Evolutionary conservation across 92 coral and sea anemone species (phyloP), one percentile per base, ranked within the genome.

Genomic region (Isaurus tuberculatus): DNA sequence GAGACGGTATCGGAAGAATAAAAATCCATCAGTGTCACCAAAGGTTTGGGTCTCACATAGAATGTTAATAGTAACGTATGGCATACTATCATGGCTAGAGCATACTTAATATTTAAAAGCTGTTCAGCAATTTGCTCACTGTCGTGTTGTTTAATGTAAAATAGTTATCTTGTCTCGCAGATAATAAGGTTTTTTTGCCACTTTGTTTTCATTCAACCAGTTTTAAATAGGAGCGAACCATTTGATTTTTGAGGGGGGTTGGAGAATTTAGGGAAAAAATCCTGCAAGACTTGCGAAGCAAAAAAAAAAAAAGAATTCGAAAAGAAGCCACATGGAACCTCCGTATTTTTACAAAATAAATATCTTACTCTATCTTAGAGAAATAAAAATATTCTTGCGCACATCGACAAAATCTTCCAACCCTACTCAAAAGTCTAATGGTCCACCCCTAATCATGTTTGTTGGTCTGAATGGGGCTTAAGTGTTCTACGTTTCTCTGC

Each of bases 1-100:
- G 55, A 46, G 84, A 40, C 73, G 84, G 16, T 86, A 86, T 49
- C 74, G 57, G 49, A 89, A 80, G 70, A 72, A 19, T 28, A 86
- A 85, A 79, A 69, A 27, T 0, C 63, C 65, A 33, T 68, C 44
- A 33, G 20, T 27, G 70, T 65, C n/a, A 51, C 17, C 79, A 67
- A 83, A 83, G 79, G 72, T 71, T 83, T 72, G 87, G 55, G 66
- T 60, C 66, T 60, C 66, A 23, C 32, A 25, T 60, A 60, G 66
- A 60, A 60, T 60, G 29, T 20, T 60, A 22, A 60, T 60, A 60
- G 66, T 25, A 60, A 60, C 66, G 29, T 60, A 60, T 25, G 33
- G 9, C 66, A 60, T 60, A 60, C 66, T 26, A 5, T 15, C 28
- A 60, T 60, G 28, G 31, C 66, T 22, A 60, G 66, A 60, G 66